These are phyloP conservation scores for Leptinotarsa tumamoca DNA, from an alignment of 2,888 invertebrate species.

Conservation along the genomic window DNA sequence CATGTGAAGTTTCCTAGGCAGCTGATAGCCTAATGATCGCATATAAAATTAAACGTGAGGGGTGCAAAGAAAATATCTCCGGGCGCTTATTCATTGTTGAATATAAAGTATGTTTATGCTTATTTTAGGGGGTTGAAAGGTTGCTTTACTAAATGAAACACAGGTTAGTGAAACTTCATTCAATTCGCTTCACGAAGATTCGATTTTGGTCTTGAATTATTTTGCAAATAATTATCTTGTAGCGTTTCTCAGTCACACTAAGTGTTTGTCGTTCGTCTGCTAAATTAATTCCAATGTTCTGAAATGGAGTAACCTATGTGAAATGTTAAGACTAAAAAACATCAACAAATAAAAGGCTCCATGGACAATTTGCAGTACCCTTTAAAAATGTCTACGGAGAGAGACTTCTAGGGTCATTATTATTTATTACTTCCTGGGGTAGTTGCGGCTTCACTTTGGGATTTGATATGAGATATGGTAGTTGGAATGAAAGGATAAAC, in stretches of 20 bases:
- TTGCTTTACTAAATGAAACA: conserved; percentile 11
- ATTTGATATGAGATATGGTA: too few species aligned
- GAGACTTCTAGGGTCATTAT: too few species aligned
- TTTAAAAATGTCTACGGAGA: too few species aligned
- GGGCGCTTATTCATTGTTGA: conserved; percentile 15
- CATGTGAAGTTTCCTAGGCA: background rate
- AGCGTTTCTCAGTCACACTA: background rate
- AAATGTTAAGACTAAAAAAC: background rate
- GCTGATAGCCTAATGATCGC: background rate
- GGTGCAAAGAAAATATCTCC: conserved; percentile 1
- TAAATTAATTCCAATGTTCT: background rate
- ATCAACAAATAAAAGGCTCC: background rate
- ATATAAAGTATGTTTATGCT: conserved; percentile 22
- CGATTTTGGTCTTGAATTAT: conserved; percentile 4
- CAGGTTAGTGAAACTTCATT: conserved; percentile 11
- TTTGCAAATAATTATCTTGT: conserved; percentile 11
- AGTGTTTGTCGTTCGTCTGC: background rate
- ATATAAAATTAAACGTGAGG: background rate
- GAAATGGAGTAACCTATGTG: background rate
- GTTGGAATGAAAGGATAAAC: too few species aligned
- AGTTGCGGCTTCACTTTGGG: too few species aligned
- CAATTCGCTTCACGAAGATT: conserved; percentile 7
- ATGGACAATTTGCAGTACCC: too few species aligned
- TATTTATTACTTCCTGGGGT: too few species aligned
- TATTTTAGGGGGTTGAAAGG: conserved; percentile 17